Percentiles rank a stretch among this genome's conserved stretches.
Conservation (phyloP, 2,888 invertebrate genomes). For the Ganaspis brasiliensis region DNA sequence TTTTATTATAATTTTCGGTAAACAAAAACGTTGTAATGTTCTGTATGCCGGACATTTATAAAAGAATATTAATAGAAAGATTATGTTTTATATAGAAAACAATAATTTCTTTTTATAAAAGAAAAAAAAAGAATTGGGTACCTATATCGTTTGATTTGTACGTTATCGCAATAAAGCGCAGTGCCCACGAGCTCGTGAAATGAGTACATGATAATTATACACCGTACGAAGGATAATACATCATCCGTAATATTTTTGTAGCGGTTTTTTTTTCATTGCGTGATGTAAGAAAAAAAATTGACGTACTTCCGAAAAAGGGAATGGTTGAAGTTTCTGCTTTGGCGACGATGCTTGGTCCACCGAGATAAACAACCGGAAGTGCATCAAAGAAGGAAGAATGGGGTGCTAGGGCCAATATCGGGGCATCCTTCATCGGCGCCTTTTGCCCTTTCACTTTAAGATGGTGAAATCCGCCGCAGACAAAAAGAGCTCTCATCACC, state of each 20-base stretch:
- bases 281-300: constrained; percentile 55
- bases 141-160: too few relatives aligned
- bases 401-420: constrained; percentile 92
- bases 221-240: not conserved
- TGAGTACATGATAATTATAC: not conserved
- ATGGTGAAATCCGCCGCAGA: constrained; percentile 91
- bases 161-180: not conserved
- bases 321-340: constrained; percentile 91
- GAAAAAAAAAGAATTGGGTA: not conserved
- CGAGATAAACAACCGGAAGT: constrained; percentile 89
- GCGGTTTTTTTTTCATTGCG: not conserved
- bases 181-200: not conserved
- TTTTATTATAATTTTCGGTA: too few relatives aligned
- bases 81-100: constrained; percentile 20
- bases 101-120: constrained; percentile 2
- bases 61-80: not conserved
- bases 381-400: constrained; percentile 96
- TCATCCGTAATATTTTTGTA: not conserved
- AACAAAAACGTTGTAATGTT: too few relatives aligned
- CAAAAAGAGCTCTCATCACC: constrained; percentile 89
- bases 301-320: constrained; percentile 95
- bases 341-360: constrained; percentile 94
- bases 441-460: constrained; percentile 88
- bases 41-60: too few relatives aligned
- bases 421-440: constrained; percentile 87